Evolutionary conservation across 2,888 invertebrate genomes (phyloP), one percentile per base, ranked within the genome.

Genomic region (Drosophila barbarae): DNA sequence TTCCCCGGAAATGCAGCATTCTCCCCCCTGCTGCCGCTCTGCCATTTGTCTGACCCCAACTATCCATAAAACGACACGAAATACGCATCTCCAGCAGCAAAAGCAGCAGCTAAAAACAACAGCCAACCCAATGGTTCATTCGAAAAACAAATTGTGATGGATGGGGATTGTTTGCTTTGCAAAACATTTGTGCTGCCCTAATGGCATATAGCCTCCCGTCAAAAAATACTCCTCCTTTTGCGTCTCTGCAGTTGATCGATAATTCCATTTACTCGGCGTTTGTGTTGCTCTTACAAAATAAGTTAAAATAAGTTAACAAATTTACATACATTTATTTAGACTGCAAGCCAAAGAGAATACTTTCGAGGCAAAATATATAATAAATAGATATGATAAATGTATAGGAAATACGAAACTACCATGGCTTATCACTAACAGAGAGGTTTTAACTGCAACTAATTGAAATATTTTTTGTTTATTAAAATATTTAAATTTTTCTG

Each of bases 91-190:
- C 71, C 36, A 58, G 38, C 23, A 21, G 47, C 28, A 49, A 35
- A 26, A 39, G 39, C 64, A 50, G 61, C 23, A 63, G 52, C 63
- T 50, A 51, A 36, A 61, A 61, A 63, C 64, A 63, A 36, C 65
- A 46, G 30, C 46, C 18, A 34, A 28, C 44, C 70, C 50, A 57
- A 57, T 65, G 70, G 68, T 73, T 68, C 63, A 71, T 84, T 69
- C 46, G 53, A 59, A 56, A 53, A 63, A 54, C 61, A 67, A 76
- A 84, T 84, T 77, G 70, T 85, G 79, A 85, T 79, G 76, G 78
- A 79, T 79, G 84, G 84, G 52, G 30, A 53, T 64, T 81, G 84
- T 78, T 85, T 83, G 85, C 75, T 71, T 58, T 71, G 61, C 54
- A 46, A 76, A 77, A 73, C 80, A 84, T 82, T 79, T 77, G 35